Conservation (phyloP, 2,888 invertebrate genomes). For the Drosophila mimetica region DNA sequence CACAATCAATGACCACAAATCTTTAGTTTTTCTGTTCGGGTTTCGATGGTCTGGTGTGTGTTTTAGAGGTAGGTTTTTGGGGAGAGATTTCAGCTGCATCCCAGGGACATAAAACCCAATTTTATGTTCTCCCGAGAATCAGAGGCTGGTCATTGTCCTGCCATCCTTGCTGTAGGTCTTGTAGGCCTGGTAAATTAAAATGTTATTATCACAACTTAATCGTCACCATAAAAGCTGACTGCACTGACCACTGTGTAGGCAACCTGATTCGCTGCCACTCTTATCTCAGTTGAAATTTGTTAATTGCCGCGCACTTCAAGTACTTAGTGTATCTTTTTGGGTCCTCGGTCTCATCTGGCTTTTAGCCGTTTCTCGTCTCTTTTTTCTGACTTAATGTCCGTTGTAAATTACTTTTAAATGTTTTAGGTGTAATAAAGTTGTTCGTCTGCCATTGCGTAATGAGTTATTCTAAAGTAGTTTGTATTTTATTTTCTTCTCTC, state of each 20-base stretch:
- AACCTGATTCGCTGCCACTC: conserved; percentile 54
- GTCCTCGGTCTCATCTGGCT: conserved; percentile 47
- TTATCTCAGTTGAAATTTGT: conserved; percentile 75
- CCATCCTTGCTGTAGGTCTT: conserved; percentile 71
- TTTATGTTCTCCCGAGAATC: conserved; percentile 66
- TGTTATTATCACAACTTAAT: conserved; percentile 77
- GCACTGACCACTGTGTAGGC: conserved; percentile 33
- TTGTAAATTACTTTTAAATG: conserved; percentile 78
- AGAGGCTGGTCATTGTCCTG: conserved; percentile 33
- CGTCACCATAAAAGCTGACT: conserved; percentile 59
- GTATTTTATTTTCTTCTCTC: conserved; percentile 11
- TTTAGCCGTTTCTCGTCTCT: conserved; percentile 24
- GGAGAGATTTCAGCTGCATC: conserved; percentile 28
- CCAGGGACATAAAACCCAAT: conserved; percentile 56
- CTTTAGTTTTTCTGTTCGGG: conserved; percentile 48
- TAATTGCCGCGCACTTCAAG: conserved; percentile 77
- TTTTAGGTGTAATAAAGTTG: conserved; percentile 72
- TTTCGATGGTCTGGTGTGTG: conserved; percentile 16
- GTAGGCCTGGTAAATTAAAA: conserved; percentile 76
- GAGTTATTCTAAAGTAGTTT: conserved; percentile 58
- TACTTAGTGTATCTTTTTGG: conserved; percentile 72
- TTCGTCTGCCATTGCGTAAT: conserved; percentile 68
- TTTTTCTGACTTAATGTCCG: conserved; percentile 55
- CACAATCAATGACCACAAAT: conserved; percentile 80
- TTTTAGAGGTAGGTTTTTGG: conserved; percentile 2